phyloP scores from a whole-genome alignment of 1,140 invertebrate species.

The Apis florea region DNA sequence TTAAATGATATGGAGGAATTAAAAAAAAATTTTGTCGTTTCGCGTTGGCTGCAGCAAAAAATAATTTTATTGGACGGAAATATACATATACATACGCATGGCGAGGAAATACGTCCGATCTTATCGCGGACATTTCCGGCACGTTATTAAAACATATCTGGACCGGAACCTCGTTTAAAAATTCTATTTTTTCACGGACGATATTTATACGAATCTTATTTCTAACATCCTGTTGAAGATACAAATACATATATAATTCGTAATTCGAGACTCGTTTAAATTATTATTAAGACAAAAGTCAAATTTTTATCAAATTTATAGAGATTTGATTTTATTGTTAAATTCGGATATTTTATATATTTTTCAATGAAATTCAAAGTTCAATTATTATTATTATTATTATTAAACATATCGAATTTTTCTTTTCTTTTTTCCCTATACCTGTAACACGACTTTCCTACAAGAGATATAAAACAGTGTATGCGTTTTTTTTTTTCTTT shows the following conservation, averaged over 20 bases:
- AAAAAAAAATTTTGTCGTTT: background rate
- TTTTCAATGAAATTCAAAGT: no score
- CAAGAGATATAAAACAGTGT: background rate
- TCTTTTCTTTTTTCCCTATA: background rate
- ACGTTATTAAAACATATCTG: conserved; percentile 42
- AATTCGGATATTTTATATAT: no score
- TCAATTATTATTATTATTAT: no score
- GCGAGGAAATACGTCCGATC: conserved; percentile 55
- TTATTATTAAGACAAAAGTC: no score
- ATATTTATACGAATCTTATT: conserved; percentile 2
- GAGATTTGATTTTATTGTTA: no score
- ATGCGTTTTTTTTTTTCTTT: background rate
- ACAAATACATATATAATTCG: background rate
- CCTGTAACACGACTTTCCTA: background rate
- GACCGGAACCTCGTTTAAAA: conserved; percentile 53
- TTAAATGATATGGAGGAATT: background rate
- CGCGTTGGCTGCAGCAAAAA: background rate
- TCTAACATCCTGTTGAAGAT: conserved; percentile 3
- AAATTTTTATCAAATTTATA: no score
- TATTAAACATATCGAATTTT: background rate
- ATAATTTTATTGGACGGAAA: conserved; percentile 45
- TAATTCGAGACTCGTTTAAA: no score
- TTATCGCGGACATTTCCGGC: conserved; percentile 60
- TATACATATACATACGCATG: background rate
- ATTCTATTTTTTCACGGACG: conserved; percentile 8